Base-by-base conservation (phyloP, 2,888 invertebrate species). In the Netelia inedita region DNA sequence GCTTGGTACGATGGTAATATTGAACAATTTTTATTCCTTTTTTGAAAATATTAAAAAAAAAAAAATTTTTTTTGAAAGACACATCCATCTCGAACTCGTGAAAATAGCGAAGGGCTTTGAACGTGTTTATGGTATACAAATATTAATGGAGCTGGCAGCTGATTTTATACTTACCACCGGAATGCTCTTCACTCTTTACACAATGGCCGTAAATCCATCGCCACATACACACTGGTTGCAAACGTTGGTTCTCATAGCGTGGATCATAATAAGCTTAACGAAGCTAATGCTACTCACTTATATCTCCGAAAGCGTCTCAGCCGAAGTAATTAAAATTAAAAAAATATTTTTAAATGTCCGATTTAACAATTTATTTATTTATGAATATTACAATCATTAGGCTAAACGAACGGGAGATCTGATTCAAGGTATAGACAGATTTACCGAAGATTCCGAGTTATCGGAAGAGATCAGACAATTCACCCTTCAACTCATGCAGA, bases 401-500 rank as follows among this genome's bases (percentile, higher is more conserved):
- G 69, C 78, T n/a, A n/a, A 63, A 21, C 76, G 76, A 69, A 78
- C 84, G 0, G 73, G 76, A 21, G n/a, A 21, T 16, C 65, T 84
- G 9, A 78, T 84, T 55, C 78, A 84, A 19, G 14, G 55, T 19
- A 61, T 85, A 2, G 57, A 68, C 14, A 35, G 11, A n/a, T 16
- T 19, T 6, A 57, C 1, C 41, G 10, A 16, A 9, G 53, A 84
- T 35, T 2, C 28, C n/a, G 73, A 78, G 71, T 78, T 83, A 53
- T 46, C 11, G 9, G 16, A 73, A 6, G 78, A 85, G 80, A 81
- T 88, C 28, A 63, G 80, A 11, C 85, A 83, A 35, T 86, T 85
- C 16, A 61, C 78, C 6, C 46, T 86, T 3, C 87, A 87, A 75
- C 69, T 87, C 50, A 80, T 85, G 21, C 76, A 82, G 14, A 80